Evolutionary conservation across 1,140 invertebrate genomes (phyloP), one percentile per base, ranked within the genome.

Genomic region (Leptopilina boulardi): DNA sequence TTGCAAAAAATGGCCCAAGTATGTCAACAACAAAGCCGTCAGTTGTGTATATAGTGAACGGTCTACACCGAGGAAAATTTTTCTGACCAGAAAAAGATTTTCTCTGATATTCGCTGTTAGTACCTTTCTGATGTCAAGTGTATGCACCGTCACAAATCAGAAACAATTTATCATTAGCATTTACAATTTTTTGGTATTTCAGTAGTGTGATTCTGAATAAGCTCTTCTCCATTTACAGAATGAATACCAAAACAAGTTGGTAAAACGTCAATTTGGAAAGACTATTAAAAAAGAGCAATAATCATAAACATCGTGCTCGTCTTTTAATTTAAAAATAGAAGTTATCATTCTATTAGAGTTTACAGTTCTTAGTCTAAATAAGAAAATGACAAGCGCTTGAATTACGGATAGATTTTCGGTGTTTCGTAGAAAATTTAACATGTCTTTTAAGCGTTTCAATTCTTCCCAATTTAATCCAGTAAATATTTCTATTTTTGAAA

Each of bases 11-110:
- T 59, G 80, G 80, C 19, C 80, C 77, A 23, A 80, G 70, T 73
- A 83, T 78, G 70, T 87, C 83, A 6, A 85, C 47, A 13, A 87
- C 74, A 76, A 78, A 88, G 80, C 84, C 84, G 76, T 84, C 77
- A 2, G 83, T 87, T 26, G 83, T 86, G 73, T 84, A 84, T 71
- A 87, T 77, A 15, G 86, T 85, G 41, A 86, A 81, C 1, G 41
- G 41, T 42, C 9, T 42, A 42, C 41, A 42, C 13, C 2, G 41
- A 42, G 41, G 41, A 42, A 30, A 80, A 54, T 81, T 86, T 79
- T 87, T 86, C 75, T 85, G 80, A 18, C 81, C 83, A 11, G 76
- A 80, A 41, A 73, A 77, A n/a, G 76, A 80, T 73, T 80, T 80
- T 15, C 79, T 34, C 54, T 80, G 71, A 19, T 80, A 75, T 30